Conservation (phyloP, 2,797 vertebrate genomes). For the Fundulus diaphanus region DNA sequence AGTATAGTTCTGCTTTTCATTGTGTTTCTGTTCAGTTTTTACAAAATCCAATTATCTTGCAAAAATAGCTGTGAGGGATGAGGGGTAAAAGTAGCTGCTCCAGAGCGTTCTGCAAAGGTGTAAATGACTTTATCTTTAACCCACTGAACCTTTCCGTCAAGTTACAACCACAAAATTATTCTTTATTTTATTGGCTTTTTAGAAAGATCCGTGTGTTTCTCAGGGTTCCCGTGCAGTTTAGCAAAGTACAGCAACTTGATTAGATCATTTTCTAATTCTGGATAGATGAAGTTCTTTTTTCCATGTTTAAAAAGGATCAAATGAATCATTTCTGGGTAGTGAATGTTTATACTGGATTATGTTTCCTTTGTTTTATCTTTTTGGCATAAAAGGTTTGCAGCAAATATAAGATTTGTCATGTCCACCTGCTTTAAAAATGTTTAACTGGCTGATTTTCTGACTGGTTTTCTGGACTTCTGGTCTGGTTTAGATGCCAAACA, state of each 20-base stretch:
- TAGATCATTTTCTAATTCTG: neutral
- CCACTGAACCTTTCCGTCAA: neutral
- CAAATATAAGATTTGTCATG: neutral
- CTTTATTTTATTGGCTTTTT: neutral
- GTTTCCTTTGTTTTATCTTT: neutral
- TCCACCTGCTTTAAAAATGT: neutral
- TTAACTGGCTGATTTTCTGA: too few species aligned
- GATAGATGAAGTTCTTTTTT: neutral
- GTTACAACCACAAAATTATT: neutral
- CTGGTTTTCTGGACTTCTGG: too few species aligned
- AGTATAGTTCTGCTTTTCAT: neutral
- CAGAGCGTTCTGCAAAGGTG: neutral
- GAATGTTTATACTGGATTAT: neutral
- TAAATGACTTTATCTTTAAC: neutral
- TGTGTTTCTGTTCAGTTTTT: neutral
- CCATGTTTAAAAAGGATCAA: neutral
- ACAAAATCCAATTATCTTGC: neutral
- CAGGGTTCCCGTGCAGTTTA: neutral
- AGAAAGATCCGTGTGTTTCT: neutral
- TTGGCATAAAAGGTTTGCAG: neutral
- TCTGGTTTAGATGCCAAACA: too few species aligned
- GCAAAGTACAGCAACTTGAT: neutral
- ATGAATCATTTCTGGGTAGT: neutral
- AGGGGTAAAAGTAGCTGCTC: neutral
- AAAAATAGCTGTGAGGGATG: neutral